Conservation (phyloP, 2,888 invertebrate genomes). For the Pherbina coryleti region DNA sequence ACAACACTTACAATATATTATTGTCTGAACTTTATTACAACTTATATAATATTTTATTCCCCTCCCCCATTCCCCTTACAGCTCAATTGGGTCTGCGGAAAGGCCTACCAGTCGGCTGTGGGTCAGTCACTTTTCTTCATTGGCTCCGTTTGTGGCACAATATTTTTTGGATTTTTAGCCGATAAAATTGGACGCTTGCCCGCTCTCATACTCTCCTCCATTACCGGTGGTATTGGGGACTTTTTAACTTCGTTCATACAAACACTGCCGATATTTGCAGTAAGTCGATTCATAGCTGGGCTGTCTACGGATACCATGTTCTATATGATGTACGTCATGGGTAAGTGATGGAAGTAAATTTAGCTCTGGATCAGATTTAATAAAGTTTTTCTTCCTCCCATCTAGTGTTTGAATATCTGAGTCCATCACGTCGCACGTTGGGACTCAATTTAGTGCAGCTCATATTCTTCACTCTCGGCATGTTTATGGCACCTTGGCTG, state of each 20-base stretch:
- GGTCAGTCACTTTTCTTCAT: conserved; percentile 74
- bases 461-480: conserved; percentile 72
- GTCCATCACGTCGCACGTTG: conserved; percentile 72
- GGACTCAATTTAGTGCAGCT: conserved; percentile 73
- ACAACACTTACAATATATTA: too few species aligned
- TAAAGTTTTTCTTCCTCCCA: not conserved
- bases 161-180: conserved; percentile 72
- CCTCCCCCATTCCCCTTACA: conserved; percentile 22
- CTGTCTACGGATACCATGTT: conserved; percentile 73
- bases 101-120: conserved; percentile 72
- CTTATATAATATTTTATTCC: too few species aligned
- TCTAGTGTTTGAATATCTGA: conserved; percentile 74
- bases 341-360: conserved; percentile 57
- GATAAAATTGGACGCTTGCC: conserved; percentile 72
- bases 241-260: conserved; percentile 70
- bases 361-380: too few species aligned
- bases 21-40: too few species aligned
- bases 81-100: conserved; percentile 74
- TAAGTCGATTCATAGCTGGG: conserved; percentile 72
- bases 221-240: conserved; percentile 71
- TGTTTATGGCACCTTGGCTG: conserved; percentile 70
- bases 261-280: conserved; percentile 69
- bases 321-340: conserved; percentile 74
- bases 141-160: conserved; percentile 73
- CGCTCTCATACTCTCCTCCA: conserved; percentile 71